Conservation (phyloP, 1,140 invertebrate genomes). For the Scaptomyza graminum region DNA sequence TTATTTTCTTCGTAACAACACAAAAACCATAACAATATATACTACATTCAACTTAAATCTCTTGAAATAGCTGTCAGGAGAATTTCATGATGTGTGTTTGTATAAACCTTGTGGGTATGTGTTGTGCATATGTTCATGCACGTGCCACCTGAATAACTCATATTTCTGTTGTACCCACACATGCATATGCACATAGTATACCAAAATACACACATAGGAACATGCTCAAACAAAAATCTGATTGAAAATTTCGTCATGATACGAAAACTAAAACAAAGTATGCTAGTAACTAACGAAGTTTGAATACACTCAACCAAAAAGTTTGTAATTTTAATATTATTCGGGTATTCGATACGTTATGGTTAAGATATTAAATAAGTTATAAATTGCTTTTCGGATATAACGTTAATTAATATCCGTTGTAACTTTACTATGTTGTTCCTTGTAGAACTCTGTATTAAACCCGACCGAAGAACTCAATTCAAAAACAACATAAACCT, state of each 20-base stretch:
- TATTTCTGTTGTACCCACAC: slow-evolving; percentile 41
- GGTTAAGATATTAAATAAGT: background rate
- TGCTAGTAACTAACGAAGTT: background rate
- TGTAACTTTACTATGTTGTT: too few relatives aligned
- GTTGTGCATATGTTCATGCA: slow-evolving; percentile 28
- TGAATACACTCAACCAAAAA: slow-evolving; percentile 34
- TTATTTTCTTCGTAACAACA: slow-evolving; percentile 13
- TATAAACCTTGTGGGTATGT: too few relatives aligned
- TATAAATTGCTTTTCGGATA: background rate
- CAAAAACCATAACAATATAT: slow-evolving; percentile 29
- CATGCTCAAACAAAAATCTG: slow-evolving; percentile 46
- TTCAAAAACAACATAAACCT: background rate
- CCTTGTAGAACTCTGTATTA: too few relatives aligned
- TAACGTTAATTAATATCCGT: background rate
- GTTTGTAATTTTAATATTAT: background rate
- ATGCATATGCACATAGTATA: slow-evolving; percentile 14
- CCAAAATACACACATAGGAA: slow-evolving; percentile 23
- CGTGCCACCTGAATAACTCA: slow-evolving; percentile 71
- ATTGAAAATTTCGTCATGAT: slow-evolving; percentile 63
- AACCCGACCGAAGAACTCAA: background rate
- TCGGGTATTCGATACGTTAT: too few relatives aligned
- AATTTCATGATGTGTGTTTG: slow-evolving; percentile 48
- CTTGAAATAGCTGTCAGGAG: slow-evolving; percentile 53
- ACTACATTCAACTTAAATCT: slow-evolving; percentile 31
- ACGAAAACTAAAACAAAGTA: slow-evolving; percentile 20